phyloP scores from a whole-genome alignment of 2,888 invertebrate species.

The Temnothorax unifasciatus region DNA sequence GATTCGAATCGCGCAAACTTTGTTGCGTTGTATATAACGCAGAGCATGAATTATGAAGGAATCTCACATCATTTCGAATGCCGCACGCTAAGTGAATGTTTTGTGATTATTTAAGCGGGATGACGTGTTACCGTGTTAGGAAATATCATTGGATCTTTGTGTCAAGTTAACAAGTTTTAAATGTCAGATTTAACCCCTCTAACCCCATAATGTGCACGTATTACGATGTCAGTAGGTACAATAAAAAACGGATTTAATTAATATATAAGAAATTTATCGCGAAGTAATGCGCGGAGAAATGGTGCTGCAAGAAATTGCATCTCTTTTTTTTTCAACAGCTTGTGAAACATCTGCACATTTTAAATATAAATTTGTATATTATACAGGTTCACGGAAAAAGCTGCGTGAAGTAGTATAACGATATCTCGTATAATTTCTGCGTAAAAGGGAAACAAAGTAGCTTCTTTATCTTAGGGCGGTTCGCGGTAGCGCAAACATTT shows the following conservation, averaged over 20 bases:
- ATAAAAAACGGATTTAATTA: slow-evolving; percentile 1
- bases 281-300: not conserved
- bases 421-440: slow-evolving; percentile 13
- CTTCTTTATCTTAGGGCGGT: not conserved
- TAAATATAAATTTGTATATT: not conserved
- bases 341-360: slow-evolving; percentile 7
- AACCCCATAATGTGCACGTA: not conserved
- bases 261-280: not conserved
- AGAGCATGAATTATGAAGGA: slow-evolving; percentile 17
- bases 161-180: not conserved
- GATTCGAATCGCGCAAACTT: not conserved
- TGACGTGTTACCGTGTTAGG: not conserved
- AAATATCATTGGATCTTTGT: not conserved
- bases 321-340: not conserved
- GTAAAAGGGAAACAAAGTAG: slow-evolving; percentile 5
- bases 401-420: not conserved
- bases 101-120: not conserved
- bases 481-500: not conserved
- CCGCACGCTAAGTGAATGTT: not conserved
- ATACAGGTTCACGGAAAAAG: not conserved
- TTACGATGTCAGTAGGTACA: not conserved
- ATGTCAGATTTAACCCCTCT: not conserved
- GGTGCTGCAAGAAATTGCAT: not conserved
- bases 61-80: slow-evolving; percentile 1
- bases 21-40: not conserved